Percentiles rank a stretch among this genome's conserved stretches.
These are phyloP conservation scores for Diadegma fenestrale DNA, from an alignment of 2,888 invertebrate genomes.

Conservation along the genomic window DNA sequence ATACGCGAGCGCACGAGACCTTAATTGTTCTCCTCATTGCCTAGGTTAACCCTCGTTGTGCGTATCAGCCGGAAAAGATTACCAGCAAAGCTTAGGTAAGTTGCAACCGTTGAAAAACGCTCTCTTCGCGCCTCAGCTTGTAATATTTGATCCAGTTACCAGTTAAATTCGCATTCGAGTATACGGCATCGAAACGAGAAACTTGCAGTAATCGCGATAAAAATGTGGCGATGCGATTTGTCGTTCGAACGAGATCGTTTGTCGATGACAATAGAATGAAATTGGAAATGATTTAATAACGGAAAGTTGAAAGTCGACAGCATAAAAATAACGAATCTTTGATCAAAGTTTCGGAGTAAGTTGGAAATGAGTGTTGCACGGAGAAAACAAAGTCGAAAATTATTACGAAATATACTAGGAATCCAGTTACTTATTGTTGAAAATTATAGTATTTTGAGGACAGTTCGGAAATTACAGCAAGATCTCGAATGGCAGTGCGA, in stretches of 20 bases:
- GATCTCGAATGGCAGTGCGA: too few species aligned
- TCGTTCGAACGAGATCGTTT: neutral
- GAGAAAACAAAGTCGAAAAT: too few species aligned
- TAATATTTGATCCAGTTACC: neutral
- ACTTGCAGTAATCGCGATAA: too few species aligned
- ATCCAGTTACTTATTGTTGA: too few species aligned
- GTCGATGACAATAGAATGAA: too few species aligned
- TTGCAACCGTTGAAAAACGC: constrained; percentile 12
- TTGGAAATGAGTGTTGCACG: neutral
- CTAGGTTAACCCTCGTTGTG: constrained; percentile 72
- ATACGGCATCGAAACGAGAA: too few species aligned
- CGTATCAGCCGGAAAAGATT: constrained; percentile 52
- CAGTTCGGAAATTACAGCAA: too few species aligned
- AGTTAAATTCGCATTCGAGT: neutral
- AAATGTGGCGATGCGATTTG: too few species aligned
- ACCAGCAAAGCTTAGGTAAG: constrained; percentile 30
- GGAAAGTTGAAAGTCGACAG: neutral
- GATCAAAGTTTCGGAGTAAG: neutral
- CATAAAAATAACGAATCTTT: neutral
- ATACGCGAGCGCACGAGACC: constrained; percentile 63
- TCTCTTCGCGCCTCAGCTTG: neutral
- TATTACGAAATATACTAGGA: too few species aligned
- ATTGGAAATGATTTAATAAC: neutral
- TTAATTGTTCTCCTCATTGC: constrained; percentile 75
- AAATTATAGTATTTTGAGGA: too few species aligned